These are phyloP conservation scores for Tetheella fluctuosa DNA, from an alignment of 2,888 invertebrate species.

Conservation along the genomic window DNA sequence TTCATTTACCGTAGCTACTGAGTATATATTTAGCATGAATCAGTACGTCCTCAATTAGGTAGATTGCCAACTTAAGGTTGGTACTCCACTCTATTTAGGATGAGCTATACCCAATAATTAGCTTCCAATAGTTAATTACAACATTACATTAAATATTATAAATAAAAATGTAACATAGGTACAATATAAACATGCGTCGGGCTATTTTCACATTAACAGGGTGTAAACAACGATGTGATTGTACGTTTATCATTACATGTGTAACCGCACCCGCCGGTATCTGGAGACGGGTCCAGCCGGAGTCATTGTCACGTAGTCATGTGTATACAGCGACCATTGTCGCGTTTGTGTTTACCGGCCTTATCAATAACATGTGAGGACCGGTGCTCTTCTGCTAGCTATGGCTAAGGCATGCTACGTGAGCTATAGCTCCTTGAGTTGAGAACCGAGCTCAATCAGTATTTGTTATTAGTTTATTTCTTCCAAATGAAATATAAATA, in stretches of 20 bases:
- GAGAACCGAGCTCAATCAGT: too few relatives aligned
- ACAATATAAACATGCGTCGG: slow-evolving; percentile 5
- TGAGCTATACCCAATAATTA: background rate
- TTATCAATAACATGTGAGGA: slow-evolving; percentile 72
- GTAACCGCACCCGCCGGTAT: slow-evolving; percentile 41
- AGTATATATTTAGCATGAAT: slow-evolving; percentile 5
- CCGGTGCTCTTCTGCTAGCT: slow-evolving; percentile 27
- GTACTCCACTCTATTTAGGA: background rate
- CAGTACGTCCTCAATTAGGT: slow-evolving; percentile 6
- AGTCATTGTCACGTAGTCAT: slow-evolving; percentile 75
- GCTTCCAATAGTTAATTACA: background rate
- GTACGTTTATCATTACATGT: slow-evolving; percentile 63
- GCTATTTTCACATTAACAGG: slow-evolving; percentile 26
- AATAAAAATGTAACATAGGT: background rate
- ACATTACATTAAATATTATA: background rate
- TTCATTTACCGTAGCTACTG: background rate
- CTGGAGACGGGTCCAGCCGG: slow-evolving; percentile 43
- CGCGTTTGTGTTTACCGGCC: slow-evolving; percentile 68
- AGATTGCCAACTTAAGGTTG: slow-evolving; percentile 1
- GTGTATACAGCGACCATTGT: slow-evolving; percentile 61
- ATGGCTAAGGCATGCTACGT: slow-evolving; percentile 33
- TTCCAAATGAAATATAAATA: too few relatives aligned
- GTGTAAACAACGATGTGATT: slow-evolving; percentile 55
- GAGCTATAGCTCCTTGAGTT: too few relatives aligned
- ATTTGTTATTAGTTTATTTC: too few relatives aligned